Conservation (phyloP, 2,888 invertebrate species). For the Smittia aterrima region DNA sequence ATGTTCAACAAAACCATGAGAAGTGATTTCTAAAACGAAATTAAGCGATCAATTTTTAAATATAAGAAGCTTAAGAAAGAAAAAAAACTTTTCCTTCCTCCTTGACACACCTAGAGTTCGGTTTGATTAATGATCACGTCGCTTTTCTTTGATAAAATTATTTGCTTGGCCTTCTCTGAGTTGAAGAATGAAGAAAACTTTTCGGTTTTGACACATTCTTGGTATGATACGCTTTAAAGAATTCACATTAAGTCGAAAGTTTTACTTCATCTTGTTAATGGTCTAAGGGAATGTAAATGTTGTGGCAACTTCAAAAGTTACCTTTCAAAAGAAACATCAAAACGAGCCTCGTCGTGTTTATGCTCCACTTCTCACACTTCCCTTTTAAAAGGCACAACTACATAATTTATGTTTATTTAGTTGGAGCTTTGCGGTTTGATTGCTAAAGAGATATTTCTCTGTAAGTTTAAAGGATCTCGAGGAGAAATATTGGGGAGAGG, state of each 20-base stretch:
- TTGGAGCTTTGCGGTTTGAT: neutral
- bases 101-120: neutral
- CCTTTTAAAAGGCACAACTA: neutral
- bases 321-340: neutral
- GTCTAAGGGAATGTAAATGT: neutral
- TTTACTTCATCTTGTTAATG: neutral
- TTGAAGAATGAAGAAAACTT: neutral
- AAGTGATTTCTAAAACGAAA: neutral
- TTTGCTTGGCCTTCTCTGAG: neutral
- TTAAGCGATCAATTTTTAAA: slow-evolving; percentile 19
- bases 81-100: neutral
- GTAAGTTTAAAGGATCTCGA: too few relatives aligned
- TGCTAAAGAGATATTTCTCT: neutral
- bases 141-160: neutral
- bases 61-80: neutral
- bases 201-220: neutral
- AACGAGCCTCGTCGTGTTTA: neutral
- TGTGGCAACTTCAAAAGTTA: neutral
- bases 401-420: neutral
- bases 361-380: neutral
- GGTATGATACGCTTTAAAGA: neutral
- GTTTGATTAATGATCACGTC: slow-evolving; percentile 17
- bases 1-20: neutral
- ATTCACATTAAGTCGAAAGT: neutral
- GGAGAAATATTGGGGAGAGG: too few relatives aligned